Conservation (phyloP, 2,888 invertebrate genomes). For the Nymphalis c-album region DNA sequence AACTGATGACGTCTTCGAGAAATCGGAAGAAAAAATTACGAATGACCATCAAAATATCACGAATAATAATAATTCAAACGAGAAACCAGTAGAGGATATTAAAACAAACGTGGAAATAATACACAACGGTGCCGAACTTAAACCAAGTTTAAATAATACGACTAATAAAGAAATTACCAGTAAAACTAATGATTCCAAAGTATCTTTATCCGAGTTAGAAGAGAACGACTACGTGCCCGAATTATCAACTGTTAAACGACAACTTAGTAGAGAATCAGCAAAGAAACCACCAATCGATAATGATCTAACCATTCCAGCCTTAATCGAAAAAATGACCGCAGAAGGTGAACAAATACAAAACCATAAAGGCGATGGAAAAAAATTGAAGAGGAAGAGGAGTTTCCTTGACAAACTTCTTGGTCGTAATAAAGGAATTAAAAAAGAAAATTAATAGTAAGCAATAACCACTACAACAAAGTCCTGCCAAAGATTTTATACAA, state of each 20-base stretch:
- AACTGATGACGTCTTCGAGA: constrained; percentile 68
- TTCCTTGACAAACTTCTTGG: constrained; percentile 75
- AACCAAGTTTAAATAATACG: constrained; percentile 39
- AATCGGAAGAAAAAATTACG: constrained; percentile 48
- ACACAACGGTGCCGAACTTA: constrained; percentile 56
- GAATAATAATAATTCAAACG: constrained; percentile 37
- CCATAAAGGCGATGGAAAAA: constrained; percentile 58
- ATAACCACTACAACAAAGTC: constrained; percentile 42
- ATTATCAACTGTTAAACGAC: constrained; percentile 58
- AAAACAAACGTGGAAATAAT: constrained; percentile 48
- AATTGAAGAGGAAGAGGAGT: constrained; percentile 76
- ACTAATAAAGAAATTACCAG: constrained; percentile 44
- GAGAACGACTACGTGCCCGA: constrained; percentile 72
- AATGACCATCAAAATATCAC: constrained; percentile 31
- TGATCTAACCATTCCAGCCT: constrained; percentile 69
- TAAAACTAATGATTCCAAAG: constrained; percentile 52
- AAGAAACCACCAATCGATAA: constrained; percentile 55
- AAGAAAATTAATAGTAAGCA: constrained; percentile 51
- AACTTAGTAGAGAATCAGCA: constrained; percentile 58
- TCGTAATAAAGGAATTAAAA: constrained; percentile 61
- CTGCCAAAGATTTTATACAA: constrained; percentile 68
- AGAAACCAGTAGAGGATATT: constrained; percentile 40
- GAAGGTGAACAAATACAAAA: constrained; percentile 65
- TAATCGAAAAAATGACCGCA: constrained; percentile 68
- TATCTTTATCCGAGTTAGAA: constrained; percentile 63